Conservation (phyloP, 2,113 vertebrate genomes). For the Stegostoma tigrinum region DNA sequence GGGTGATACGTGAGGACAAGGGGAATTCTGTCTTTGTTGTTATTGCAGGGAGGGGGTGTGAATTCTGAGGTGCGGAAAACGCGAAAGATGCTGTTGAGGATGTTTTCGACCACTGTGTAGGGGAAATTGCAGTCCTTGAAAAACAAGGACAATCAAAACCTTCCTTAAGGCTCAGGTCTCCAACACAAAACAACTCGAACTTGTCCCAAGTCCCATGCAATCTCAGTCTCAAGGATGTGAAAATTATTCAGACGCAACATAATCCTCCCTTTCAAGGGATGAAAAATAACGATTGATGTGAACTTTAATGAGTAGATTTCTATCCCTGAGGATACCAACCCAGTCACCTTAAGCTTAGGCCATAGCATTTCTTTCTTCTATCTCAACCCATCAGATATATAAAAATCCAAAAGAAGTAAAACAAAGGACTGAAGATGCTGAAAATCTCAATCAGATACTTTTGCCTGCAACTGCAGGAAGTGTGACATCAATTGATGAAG, state of each 20-base stretch:
- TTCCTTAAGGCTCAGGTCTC: background rate
- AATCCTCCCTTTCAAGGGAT: background rate
- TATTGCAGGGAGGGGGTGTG: too few species aligned
- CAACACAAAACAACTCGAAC: background rate
- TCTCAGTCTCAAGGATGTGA: background rate
- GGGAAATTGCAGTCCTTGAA: too few species aligned
- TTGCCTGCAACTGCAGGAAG: too few species aligned
- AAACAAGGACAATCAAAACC: too few species aligned
- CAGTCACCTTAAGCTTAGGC: background rate
- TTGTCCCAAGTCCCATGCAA: background rate
- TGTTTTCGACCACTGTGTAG: too few species aligned
- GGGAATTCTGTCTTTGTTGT: too few species aligned
- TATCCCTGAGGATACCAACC: background rate
- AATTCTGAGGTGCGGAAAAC: too few species aligned
- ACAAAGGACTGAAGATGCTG: too few species aligned
- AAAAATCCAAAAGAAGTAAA: background rate
- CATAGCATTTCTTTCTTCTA: background rate
- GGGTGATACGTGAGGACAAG: too few species aligned
- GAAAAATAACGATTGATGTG: background rate
- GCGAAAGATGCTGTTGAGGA: too few species aligned
- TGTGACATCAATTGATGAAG: too few species aligned
- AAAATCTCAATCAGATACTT: too few species aligned
- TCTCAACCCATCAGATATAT: background rate
- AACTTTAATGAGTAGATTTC: background rate
- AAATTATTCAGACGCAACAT: background rate